Percentiles rank a stretch among this genome's conserved stretches.
These are phyloP conservation scores for Conistra vaccinii DNA, from an alignment of 2,888 invertebrate genomes.

Conservation along the genomic window DNA sequence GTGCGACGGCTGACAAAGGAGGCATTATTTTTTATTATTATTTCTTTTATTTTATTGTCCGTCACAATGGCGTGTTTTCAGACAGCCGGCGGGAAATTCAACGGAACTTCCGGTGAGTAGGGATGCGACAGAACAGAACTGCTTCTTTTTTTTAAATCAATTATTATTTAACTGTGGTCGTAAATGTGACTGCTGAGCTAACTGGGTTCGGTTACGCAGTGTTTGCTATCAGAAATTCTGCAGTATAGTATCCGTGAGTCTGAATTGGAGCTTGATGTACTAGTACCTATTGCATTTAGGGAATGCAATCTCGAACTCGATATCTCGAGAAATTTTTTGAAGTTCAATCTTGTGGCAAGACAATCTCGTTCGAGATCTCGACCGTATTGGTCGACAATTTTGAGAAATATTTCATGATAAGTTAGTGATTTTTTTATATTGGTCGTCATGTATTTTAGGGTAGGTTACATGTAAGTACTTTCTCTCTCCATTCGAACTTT, in stretches of 20 bases:
- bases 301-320: neutral
- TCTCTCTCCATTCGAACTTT: neutral
- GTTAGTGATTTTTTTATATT: too few relatives aligned
- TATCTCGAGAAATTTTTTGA: too few relatives aligned
- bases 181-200: neutral
- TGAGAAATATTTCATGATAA: too few relatives aligned
- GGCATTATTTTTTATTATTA: constrained; percentile 82
- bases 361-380: too few relatives aligned
- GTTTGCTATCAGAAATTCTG: neutral
- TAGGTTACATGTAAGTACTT: neutral
- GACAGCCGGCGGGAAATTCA: constrained; percentile 61
- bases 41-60: constrained; percentile 81
- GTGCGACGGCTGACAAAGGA: constrained; percentile 69
- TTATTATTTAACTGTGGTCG: neutral
- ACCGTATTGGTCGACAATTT: too few relatives aligned
- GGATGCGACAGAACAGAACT: constrained; percentile 33
- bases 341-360: too few relatives aligned
- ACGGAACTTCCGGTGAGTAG: constrained; percentile 59
- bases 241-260: neutral
- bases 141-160: neutral
- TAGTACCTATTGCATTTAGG: too few relatives aligned
- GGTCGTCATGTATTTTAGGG: too few relatives aligned
- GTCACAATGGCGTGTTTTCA: constrained; percentile 69
- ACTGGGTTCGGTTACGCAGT: too few relatives aligned
- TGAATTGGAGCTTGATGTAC: neutral